Base-by-base conservation (phyloP, 2,888 invertebrate species). In the Amphimallon solstitiale region DNA sequence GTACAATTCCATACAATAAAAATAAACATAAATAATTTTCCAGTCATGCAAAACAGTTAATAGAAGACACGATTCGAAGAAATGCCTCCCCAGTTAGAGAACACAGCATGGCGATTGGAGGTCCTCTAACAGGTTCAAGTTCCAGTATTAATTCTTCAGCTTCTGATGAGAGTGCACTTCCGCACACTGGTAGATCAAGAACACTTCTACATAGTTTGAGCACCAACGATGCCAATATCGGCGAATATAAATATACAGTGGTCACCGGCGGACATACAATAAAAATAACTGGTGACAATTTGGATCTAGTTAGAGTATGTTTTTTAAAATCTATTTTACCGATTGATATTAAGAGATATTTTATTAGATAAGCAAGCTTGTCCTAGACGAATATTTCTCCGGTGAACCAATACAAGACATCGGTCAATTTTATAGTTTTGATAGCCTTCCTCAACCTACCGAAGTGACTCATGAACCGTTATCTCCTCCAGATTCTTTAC, bases 61-160 rank as follows among this genome's bases (percentile, higher is more conserved):
- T 97, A 79, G 96, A 95, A 81, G 96, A 97, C 80, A 97, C 97
- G 71, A 97, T 97, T 78, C 89, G 94, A 72, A 90, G 96, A 79
- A 97, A 97, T 85, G 95, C 95, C 74, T 97, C 96, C 56, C 95
- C 96, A 60, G 92, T 95, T 74, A 88, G 93, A 74, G 84, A 88
- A 74, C 87, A 91, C 76, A 85, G 85, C 70, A 77, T 81, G 71
- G 86, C 87, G 66, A 83, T 85, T 59, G 85, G 85, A 61, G 86
- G 86, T 73, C 87, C 87, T 66, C 81, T 86, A 63, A 88, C 87
- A 65, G 91, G 90, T 66, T 92, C 92, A 65, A 92, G 91, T 79
- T 92, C 91, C 59, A 92, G 92, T 70, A 86, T 92, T 66, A 92
- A 92, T 80, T 92, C 92, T 71, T 89, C 89, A 72, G 90, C 90